Conservation (phyloP, 2,113 vertebrate genomes). For the Formicarius rufipectus region DNA sequence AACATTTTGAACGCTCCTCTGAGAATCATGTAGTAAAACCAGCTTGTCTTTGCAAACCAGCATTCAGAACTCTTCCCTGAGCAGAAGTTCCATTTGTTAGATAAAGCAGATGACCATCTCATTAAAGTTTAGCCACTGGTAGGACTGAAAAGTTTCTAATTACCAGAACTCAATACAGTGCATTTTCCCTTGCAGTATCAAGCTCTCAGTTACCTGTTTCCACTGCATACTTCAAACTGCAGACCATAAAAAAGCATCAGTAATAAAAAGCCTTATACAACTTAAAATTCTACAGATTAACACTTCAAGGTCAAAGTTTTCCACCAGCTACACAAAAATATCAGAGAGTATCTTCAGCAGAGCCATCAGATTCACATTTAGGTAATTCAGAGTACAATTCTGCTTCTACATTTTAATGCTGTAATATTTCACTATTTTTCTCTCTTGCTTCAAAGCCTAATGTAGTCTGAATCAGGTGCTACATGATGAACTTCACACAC, state of each 20-base stretch:
- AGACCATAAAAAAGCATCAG: not conserved
- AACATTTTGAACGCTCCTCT: not conserved
- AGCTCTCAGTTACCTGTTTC: not conserved
- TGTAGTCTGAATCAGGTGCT: not conserved
- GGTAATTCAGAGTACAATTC: not conserved
- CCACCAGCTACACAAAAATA: not conserved
- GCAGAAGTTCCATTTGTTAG: not conserved
- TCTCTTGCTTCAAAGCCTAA: not conserved
- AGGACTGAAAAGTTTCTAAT: not conserved
- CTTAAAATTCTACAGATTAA: not conserved
- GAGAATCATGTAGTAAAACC: not conserved
- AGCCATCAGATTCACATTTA: not conserved
- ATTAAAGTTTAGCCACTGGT: not conserved
- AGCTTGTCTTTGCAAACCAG: not conserved
- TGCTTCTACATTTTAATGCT: not conserved
- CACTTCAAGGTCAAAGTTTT: not conserved
- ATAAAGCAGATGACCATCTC: slow-evolving; percentile 35
- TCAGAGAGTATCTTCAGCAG: not conserved
- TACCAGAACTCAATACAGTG: not conserved
- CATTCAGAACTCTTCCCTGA: not conserved
- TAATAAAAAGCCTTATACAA: not conserved
- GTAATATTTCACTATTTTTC: not conserved
- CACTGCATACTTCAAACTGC: not conserved
- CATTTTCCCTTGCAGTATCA: not conserved
- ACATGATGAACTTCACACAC: not conserved